Base-by-base conservation (phyloP, 2,888 invertebrate genomes). In the Lasiommata megera region DNA sequence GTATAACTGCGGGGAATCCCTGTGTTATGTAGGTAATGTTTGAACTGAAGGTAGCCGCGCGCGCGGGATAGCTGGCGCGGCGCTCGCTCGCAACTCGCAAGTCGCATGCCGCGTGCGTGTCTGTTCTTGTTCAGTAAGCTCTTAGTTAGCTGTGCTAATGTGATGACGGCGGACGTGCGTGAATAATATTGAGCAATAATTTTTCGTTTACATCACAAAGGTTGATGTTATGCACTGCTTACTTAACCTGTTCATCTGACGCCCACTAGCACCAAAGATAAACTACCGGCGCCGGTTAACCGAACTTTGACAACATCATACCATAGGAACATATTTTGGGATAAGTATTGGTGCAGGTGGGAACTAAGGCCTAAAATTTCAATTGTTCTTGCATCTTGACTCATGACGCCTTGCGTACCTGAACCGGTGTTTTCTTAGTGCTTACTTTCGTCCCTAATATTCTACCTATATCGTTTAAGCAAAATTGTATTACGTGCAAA, bases 111-210 rank as follows among this genome's bases (percentile, higher is more conserved):
- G 37, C 37, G 37, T 37, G 37, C 37, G 37, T 37, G 37, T 37
- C 37, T 37, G 37, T 37, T 37, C 37, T 37, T 37, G 37, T 37
- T 37, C 37, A 37, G 37, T 37, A 37, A 37, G 37, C 37, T 37
- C 37, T 37, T 37, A 37, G 37, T 37, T 37, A 37, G 37, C 37
- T 37, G 37, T 37, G 37, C 16, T 37, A 37, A 37, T 37, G 14
- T 37, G 37, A 37, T 37, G 37, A 37, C 37, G 37, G 37, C 37
- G 37, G 37, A 37, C 37, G 37, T 37, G 37, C 37, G 37, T 37
- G 37, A 37, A 37, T 37, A 37, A 37, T 37, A 37, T 37, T 37
- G 37, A 37, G 37, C 37, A 37, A 37, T 37, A 37, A 37, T 37
- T 37, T 37, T 37, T 37, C 37, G 37, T 37, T 37, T 37, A 37